phyloP scores from a whole-genome alignment of 1,140 invertebrate species.

The Steinernema feltiae region DNA sequence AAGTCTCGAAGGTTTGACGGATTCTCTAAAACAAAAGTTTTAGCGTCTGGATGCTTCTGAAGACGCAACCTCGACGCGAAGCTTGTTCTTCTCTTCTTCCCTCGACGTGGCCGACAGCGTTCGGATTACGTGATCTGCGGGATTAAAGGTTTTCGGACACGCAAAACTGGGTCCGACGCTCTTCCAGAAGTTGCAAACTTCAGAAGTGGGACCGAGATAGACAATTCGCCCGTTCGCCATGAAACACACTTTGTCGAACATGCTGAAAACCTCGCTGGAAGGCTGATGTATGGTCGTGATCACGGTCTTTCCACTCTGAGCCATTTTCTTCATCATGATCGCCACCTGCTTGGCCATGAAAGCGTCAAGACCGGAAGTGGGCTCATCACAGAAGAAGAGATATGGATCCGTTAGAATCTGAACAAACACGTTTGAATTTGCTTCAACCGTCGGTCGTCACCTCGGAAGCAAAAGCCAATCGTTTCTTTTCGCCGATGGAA shows the following conservation, averaged over 20 bases:
- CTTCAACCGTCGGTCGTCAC: too few relatives aligned
- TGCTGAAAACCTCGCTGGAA: constrained; percentile 72
- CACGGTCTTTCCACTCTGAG: constrained; percentile 65
- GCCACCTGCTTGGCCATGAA: constrained; percentile 66
- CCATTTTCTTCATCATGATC: not conserved
- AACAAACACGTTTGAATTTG: too few relatives aligned
- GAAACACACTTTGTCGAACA: constrained; percentile 67
- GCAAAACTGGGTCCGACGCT: constrained; percentile 65
- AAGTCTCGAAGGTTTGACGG: constrained; percentile 69
- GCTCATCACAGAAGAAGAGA: constrained; percentile 73
- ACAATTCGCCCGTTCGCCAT: constrained; percentile 58
- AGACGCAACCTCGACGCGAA: constrained; percentile 59
- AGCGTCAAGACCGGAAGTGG: constrained; percentile 74
- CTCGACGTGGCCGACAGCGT: constrained; percentile 63
- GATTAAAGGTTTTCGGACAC: constrained; percentile 65
- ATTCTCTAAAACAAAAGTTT: constrained; percentile 68
- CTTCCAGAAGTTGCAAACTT: constrained; percentile 37
- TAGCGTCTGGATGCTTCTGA: not conserved
- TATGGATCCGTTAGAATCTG: constrained; percentile 70
- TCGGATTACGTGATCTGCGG: constrained; percentile 68
- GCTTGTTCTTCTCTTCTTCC: constrained; percentile 59
- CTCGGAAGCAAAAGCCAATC: constrained; percentile 61
- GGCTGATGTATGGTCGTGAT: constrained; percentile 79
- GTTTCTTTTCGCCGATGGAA: constrained; percentile 60
- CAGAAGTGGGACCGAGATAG: constrained; percentile 23